Evolutionary conservation across 2,888 invertebrate species (phyloP), one percentile per base, ranked within the genome.

Genomic region (Nomada fucata): DNA sequence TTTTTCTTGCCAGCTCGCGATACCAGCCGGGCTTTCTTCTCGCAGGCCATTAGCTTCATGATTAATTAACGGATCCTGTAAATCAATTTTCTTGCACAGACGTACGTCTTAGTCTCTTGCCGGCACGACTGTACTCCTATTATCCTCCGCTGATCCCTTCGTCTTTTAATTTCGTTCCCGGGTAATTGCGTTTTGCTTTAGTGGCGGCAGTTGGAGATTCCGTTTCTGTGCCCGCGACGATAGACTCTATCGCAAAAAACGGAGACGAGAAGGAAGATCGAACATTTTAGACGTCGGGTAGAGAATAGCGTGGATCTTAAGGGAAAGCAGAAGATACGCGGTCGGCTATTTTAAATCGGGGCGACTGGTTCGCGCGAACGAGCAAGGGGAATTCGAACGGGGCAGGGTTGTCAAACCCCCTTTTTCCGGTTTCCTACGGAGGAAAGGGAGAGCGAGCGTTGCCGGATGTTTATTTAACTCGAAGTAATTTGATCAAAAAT

Each of bases 401-500:
- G 79, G 78, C 10, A 18, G 68, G 79, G 69, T 42, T 57, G 63
- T 65, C 60, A 26, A 42, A 42, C 29, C 55, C 75, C 52, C 69
- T 26, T 57, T 72, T 76, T 68, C 72, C 61, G 67, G 65, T 69
- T 64, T 52, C 60, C n/a, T 23, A 5, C 10, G 59, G 72, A 68
- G 55, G 61, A 63, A 52, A 75, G 75, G 55, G 64, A 47, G 61
- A 70, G 76, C 47, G 61, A 47, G 78, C 69, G 74, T 61, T 67
- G 73, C 84, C 83, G 90, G 89, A 91, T 93, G 93, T 92, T 93
- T 93, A 93, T 93, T 93, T 93, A 92, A 92, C 91, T 91, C 89
- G 91, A 92, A 92, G 93, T 93, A 93, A 93, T 93, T 93, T 92
- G 93, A 93, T 93, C 91, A 92, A 93, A 93, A 93, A 93, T 93